A percentile compares a stretch with the other conserved stretches of the same genome.
Evolutionary conservation across 1,140 invertebrate species (phyloP).

Genomic region (Pseudachorutes palmiensis): DNA sequence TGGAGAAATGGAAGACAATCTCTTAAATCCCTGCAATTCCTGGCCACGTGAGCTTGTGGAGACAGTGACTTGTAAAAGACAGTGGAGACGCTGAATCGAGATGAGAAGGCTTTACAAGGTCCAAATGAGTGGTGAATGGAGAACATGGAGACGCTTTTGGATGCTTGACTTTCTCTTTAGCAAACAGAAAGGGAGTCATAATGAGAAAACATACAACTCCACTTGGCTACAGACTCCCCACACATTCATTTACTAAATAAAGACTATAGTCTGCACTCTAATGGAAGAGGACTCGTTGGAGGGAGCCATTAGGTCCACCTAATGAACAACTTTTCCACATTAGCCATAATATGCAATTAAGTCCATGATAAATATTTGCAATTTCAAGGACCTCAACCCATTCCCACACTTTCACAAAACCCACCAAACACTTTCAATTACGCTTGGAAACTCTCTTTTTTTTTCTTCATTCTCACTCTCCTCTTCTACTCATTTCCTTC

Average conservation of each 20-base stretch:
- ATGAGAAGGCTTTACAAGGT: background rate
- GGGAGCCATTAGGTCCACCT: conserved; percentile 1
- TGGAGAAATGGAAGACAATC: too few relatives aligned
- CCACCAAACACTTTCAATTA: too few relatives aligned
- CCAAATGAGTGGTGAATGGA: background rate
- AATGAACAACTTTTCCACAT: conserved; percentile 14
- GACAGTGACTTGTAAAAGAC: too few relatives aligned
- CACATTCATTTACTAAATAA: too few relatives aligned
- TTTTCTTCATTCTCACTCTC: too few relatives aligned
- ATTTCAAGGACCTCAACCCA: background rate
- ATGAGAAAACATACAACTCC: background rate
- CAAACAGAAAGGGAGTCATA: background rate
- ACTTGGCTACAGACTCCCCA: background rate
- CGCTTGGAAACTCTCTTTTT: too few relatives aligned
- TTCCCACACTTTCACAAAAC: background rate
- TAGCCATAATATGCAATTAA: conserved; percentile 13
- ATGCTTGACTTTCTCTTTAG: conserved; percentile 8
- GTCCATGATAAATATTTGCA: conserved; percentile 11
- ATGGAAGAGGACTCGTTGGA: background rate
- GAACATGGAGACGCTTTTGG: too few relatives aligned
- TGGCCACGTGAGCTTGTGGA: too few relatives aligned
- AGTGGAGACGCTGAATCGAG: too few relatives aligned
- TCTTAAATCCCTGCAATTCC: too few relatives aligned
- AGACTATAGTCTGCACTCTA: too few relatives aligned
- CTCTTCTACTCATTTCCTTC: background rate